phyloP scores from a whole-genome alignment of 2,888 invertebrate genomes.

The Drosophila conformis region DNA sequence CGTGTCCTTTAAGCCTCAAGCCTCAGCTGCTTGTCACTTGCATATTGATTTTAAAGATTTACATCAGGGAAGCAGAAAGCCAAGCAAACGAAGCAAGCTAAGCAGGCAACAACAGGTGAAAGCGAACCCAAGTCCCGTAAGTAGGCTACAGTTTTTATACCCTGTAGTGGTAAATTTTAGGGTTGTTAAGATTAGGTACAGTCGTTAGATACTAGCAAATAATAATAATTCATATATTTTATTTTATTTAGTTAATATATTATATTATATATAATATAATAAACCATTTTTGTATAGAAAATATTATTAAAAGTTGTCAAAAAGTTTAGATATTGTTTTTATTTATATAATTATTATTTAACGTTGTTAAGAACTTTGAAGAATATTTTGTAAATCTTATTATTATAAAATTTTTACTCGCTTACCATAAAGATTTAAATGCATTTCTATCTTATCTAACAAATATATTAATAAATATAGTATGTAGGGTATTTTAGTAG shows the following conservation, averaged over 20 bases:
- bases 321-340: not conserved
- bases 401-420: not conserved
- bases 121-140: constrained; percentile 30
- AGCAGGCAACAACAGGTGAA: constrained; percentile 51
- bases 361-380: not conserved
- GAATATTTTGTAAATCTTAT: too few species aligned
- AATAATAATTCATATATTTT: not conserved
- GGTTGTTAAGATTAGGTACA: not conserved
- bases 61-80: constrained; percentile 38
- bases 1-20: constrained; percentile 31
- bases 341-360: not conserved
- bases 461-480: not conserved
- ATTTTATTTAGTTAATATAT: not conserved
- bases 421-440: too few species aligned
- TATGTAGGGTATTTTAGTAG: constrained; percentile 22
- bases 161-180: not conserved
- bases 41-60: constrained; percentile 79
- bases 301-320: not conserved
- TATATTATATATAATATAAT: not conserved
- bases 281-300: not conserved
- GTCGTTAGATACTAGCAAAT: not conserved
- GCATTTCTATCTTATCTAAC: not conserved
- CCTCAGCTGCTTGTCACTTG: constrained; percentile 57
- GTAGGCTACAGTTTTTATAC: constrained; percentile 45
- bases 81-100: constrained; percentile 1